Evolutionary conservation across 1,140 invertebrate species (phyloP), one percentile per base, ranked within the genome.

Genomic region (Agraylea sexmaculata): DNA sequence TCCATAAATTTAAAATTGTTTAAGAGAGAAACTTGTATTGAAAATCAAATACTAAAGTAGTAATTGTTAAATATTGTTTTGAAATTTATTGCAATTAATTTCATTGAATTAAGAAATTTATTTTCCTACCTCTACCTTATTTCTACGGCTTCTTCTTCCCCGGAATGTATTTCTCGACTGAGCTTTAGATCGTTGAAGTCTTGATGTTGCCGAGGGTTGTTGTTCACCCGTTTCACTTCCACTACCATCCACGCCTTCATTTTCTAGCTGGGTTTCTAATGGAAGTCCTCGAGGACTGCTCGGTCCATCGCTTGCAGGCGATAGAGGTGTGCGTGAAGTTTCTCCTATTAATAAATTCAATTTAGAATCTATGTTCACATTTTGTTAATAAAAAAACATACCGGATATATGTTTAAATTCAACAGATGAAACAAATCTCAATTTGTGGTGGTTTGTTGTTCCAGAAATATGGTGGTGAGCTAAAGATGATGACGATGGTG

Each of bases 91-190:
- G n/a, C n/a, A n/a, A n/a, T n/a, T n/a, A n/a, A n/a, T n/a, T n/a
- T n/a, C n/a, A 32, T 32, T 7, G 15, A 10, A 32, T 7, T 32
- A n/a, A 12, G 7, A 25, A 8, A 30, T 7, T 22, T 23, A 37
- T 39, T 19, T 42, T 32, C 40, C 44, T 44, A 66, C 62, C 42
- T 65, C 63, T 35, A 63, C 59, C 46, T 66, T 65, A 7, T 61
- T 57, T 40, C 64, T 59, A 34, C 83, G 70, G 59, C 83, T 87
- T 59, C 83, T 83, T 51, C 83, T 71, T 34, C 88, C 76, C 42
- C 89, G 76, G 64, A 95, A 94, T 1, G 90, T 94, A 66, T 88
- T 92, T 46, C 91, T 76, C 56, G 88, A 93, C 59, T 91, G 88
- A 13, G 86, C 89, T 68, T 91, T 92, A 38, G 89, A 83, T 17